Base-by-base conservation (phyloP, 2,888 invertebrate species). In the Graphium colonna region DNA sequence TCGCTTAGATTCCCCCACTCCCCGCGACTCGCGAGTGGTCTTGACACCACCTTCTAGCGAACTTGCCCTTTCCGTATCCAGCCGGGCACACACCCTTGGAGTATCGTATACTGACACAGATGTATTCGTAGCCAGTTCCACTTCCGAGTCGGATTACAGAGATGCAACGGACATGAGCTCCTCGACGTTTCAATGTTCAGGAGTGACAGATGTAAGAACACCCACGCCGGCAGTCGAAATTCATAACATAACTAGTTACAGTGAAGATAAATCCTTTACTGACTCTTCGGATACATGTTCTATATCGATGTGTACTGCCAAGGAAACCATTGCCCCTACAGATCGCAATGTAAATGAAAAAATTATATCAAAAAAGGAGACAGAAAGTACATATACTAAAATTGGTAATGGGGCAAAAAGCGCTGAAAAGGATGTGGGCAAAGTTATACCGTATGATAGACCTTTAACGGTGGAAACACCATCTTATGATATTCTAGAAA, bases 401-500 rank as follows among this genome's bases (percentile, higher is more conserved):
- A 63, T 76, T 28, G 71, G 74, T 50, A 73, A 69, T 53, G 63
- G 68, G 39, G 66, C 68, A 1, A 57, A 59, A 9, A 66, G 66
- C 44, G 64, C 62, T 17, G 75, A 74, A 41, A 72, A 73, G 41
- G 69, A 75, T 8, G 73, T 73, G 17, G 66, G 64, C 40, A 71
- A 74, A 57, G 58, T 73, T 15, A 51, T 74, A 10, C 69, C 77
- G 1, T 74, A 69, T 58, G 72, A 72, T 50, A 67, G 58, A 50
- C 73, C 73, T 9, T 62, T 77, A 1, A 57, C 66, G 3, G 52
- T 75, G 3, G 71, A 73, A n/a, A 65, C 74, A 1, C 72, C 79
- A 3, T 59, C 76, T 1, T 85, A 75, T 60, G 89, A 89, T 57
- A 63, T 86, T 33, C 69, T 90, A 18, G 90, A 90, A 63, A 79